Evolutionary conservation across 2,797 vertebrate species (phyloP), one percentile per base, ranked within the genome.

Genomic region (Gallinago stenura): DNA sequence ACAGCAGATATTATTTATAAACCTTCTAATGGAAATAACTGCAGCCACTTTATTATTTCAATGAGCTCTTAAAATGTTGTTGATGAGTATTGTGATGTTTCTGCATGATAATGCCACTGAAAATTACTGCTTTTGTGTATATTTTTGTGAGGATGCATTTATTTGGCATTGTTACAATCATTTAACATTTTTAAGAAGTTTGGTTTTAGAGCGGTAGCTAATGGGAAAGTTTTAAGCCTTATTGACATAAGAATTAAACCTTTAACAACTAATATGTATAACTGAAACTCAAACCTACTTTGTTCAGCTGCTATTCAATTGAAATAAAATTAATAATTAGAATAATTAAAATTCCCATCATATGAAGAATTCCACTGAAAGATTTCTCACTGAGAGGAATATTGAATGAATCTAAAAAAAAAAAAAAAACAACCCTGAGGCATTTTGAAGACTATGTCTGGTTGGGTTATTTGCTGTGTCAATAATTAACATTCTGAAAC

Each of bases 21-120:
- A 85, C 69, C 87, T 94, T 76, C 71, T 95, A 96, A 96, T 97
- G 77, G 91, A 96, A 95, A 83, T 85, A 85, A 94, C 84, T 83
- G 62, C 57, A 95, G 89, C 89, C 95, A 91, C 95, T 97, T 95
- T 90, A 95, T 97, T 96, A 96, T 96, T 97, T 95, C 93, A 95
- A 89, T 75, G 91, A 95, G 96, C 84, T 95, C 94, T 95, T 97
- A 95, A 96, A 96, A 88, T 83, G 71, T 78, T 94, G 88, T 84
- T 95, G 88, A 96, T 89, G 81, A 95, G 65, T 60, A 85, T 51
- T 93, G 78, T 95, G 93, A 79, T 95, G 60, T 86, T 96, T 84
- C 92, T 91, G 69, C 80, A 92, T 91, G 93, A 95, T 91, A 92
- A 72, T 69, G 18, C 77, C 57, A 87, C 73, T 81, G 81, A 92